Base-by-base conservation (phyloP, 2,113 vertebrate species). In the Mixornis gularis region DNA sequence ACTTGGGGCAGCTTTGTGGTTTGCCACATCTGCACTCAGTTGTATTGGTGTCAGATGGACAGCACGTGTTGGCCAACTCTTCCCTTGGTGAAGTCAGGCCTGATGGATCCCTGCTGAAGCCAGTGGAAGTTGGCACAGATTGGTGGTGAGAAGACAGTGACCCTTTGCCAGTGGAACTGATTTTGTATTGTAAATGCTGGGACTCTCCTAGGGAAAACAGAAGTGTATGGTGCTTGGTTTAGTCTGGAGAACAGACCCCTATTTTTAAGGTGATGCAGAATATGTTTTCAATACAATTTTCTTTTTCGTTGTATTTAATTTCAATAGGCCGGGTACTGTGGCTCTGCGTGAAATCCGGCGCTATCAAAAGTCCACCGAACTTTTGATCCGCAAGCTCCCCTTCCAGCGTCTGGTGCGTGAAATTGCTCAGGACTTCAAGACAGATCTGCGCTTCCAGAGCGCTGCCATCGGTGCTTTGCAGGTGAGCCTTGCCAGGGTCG, bases 371-470 rank as follows among this genome's bases (percentile, higher is more conserved):
- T 98, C 98, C 34, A 98, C 98, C 6, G 98, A 98, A 95, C 97
- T 98, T 95, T 94, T 98, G 97, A 98, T 98, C 91, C 98, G 98
- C 96, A 98, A 98, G 65, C 98, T 98, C 68, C 98, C 98, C 59
- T 98, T 98, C 97, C 98, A 98, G 92, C 98, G 98, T 66, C 97
- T 98, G 96, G 98, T 98, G 94, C 97, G 98, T 95, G 98, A 98
- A 97, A 98, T 98, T 95, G 98, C 98, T 97, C 98, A 98, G 98
- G 98, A 98, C 95, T 98, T 98, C 97, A 98, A 98, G 94, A 98
- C 98, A 97, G 98, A 98, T 79, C 97, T 98, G 97, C 98, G 98
- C 96, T 98, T 98, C 95, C 98, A 98, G 95, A 98, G 98, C 76
- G 98, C 98, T 92, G 98, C 98, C 93, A 98, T 98, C 74, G 98